A percentile compares a stretch with the other conserved stretches of the same genome.
Conservation (phyloP, 2,797 vertebrate genomes). For the Acipenser oxyrinchus region DNA sequence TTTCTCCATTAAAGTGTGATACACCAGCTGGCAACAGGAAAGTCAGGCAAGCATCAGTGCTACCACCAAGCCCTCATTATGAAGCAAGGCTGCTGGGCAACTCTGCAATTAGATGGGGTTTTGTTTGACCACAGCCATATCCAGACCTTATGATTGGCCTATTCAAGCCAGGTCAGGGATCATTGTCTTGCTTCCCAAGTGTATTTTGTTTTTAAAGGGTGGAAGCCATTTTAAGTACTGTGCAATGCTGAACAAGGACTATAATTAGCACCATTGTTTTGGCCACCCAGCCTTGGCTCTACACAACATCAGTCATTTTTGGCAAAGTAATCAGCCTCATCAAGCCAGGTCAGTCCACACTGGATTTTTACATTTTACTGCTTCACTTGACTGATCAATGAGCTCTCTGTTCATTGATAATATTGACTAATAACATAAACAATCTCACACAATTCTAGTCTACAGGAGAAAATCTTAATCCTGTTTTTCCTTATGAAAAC, state of each 20-base stretch:
- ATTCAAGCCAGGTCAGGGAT: conserved; percentile 26
- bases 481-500: too few relatives aligned
- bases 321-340: conserved; percentile 27
- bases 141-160: conserved; percentile 28
- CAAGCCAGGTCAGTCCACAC: conserved; percentile 24
- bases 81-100: conserved; percentile 32
- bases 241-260: conserved; percentile 14
- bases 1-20: conserved; percentile 38
- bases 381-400: conserved; percentile 47
- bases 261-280: conserved; percentile 17
- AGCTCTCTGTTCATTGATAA: conserved; percentile 26
- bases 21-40: conserved; percentile 40
- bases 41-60: conserved; percentile 22
- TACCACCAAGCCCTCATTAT: conserved; percentile 27
- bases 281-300: conserved; percentile 16
- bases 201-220: conserved; percentile 19
- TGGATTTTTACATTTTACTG: conserved; percentile 32
- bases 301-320: conserved; percentile 14
- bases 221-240: conserved; percentile 23
- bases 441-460: conserved; percentile 21
- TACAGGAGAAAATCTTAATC: conserved; percentile 15
- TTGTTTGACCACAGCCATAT: conserved; percentile 27
- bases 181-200: conserved; percentile 22
- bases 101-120: conserved; percentile 29
- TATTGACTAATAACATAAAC: conserved; percentile 45